A percentile compares a stretch with the other conserved stretches of the same genome.
These are phyloP conservation scores for Ptiloglossa arizonensis DNA, from an alignment of 1,140 invertebrate genomes.

Conservation along the genomic window DNA sequence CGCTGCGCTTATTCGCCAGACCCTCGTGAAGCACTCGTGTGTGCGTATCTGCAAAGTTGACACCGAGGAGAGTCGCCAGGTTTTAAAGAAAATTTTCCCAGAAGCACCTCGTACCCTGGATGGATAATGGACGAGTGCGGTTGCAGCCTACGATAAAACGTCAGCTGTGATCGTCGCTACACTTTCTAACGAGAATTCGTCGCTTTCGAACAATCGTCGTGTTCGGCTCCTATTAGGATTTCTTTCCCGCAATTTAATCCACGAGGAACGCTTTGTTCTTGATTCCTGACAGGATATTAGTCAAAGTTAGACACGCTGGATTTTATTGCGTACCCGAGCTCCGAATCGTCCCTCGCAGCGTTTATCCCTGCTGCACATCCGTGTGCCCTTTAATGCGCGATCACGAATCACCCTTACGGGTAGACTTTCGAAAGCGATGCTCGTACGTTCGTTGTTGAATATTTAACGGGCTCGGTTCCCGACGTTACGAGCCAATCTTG, in stretches of 20 bases:
- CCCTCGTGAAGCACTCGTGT: constrained; percentile 46
- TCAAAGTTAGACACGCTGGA: neutral
- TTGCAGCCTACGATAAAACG: no score
- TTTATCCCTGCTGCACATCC: constrained; percentile 1
- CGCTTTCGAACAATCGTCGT: no score
- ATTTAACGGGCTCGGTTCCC: neutral
- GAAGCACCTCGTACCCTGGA: neutral
- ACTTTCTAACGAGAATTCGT: no score
- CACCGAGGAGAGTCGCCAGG: constrained; percentile 14
- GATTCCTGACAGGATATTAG: neutral
- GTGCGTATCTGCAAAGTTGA: constrained; percentile 42
- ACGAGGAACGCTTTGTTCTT: neutral
- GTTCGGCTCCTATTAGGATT: no score
- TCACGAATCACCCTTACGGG: neutral
- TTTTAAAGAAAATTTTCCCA: constrained; percentile 26
- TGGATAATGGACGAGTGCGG: constrained; percentile 5
- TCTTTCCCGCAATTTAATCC: no score
- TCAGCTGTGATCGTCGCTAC: no score
- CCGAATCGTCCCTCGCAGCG: neutral
- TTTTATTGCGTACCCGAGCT: neutral
- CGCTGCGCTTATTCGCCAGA: constrained; percentile 49
- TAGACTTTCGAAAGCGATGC: neutral
- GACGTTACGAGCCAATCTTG: neutral
- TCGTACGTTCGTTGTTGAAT: neutral
- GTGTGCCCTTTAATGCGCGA: constrained; percentile 15